A percentile compares a stretch with the other conserved stretches of the same genome.
These are phyloP conservation scores for Thunnus thynnus DNA, from an alignment of 2,113 vertebrate species.

Conservation along the genomic window DNA sequence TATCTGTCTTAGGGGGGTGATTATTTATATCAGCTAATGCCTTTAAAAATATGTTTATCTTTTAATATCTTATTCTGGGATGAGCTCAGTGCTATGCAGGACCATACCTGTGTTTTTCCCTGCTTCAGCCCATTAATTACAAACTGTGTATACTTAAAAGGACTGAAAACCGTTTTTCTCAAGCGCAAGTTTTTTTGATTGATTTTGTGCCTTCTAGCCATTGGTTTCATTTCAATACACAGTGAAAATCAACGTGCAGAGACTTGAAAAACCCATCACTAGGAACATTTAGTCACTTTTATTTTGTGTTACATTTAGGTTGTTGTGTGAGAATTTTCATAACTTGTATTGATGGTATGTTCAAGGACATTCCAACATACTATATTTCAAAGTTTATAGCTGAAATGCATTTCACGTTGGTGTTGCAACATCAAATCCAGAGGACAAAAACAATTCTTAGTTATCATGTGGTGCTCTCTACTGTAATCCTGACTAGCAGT, in stretches of 20 bases:
- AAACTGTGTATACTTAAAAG: not conserved
- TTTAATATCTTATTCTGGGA: conserved; percentile 7
- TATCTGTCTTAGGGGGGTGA: not conserved
- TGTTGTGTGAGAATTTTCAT: too few species aligned
- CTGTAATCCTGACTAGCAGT: not conserved
- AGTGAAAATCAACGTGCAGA: conserved; percentile 25
- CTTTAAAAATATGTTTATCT: conserved; percentile 3
- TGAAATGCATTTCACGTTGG: too few species aligned
- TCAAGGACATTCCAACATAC: not conserved
- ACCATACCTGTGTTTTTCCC: conserved; percentile 27
- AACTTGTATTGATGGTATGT: not conserved
- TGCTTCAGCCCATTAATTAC: conserved; percentile 25
- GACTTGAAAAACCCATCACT: not conserved
- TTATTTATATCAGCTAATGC: conserved; percentile 6
- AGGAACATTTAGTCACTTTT: not conserved
- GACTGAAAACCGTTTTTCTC: not conserved
- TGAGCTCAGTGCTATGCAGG: conserved; percentile 16
- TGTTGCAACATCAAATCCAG: not conserved
- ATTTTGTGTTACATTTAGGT: not conserved
- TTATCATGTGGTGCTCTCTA: not conserved
- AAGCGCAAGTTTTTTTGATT: conserved; percentile 10
- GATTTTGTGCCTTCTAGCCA: conserved; percentile 15
- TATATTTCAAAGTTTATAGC: too few species aligned
- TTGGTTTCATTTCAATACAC: conserved; percentile 25
- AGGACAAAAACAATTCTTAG: not conserved